These are phyloP conservation scores for Amphimedon queenslandica DNA, from an alignment of 37 sponge, comb jelly and placozoan species.

Conservation along the genomic window DNA sequence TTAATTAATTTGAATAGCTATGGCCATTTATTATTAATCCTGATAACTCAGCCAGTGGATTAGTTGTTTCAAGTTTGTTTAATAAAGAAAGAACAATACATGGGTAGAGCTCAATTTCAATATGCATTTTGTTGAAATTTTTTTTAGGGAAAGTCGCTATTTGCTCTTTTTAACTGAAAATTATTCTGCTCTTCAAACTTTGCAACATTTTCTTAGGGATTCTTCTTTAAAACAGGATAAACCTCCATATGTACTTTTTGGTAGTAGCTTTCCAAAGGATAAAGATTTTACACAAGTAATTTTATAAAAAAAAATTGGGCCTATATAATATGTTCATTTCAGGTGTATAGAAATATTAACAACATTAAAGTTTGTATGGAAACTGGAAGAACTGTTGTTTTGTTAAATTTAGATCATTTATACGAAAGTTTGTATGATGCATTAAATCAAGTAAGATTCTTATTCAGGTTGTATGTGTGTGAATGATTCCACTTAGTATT, in stretches of 20 bases:
- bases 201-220: constrained; percentile 43
- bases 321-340: background rate
- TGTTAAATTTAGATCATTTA: constrained; percentile 71
- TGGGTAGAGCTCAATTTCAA: constrained; percentile 47
- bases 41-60: constrained; percentile 61
- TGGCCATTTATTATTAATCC: constrained; percentile 43
- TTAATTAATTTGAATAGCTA: too few species aligned
- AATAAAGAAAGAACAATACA: constrained; percentile 58
- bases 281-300: constrained; percentile 76
- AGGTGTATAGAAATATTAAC: constrained; percentile 71
- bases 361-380: constrained; percentile 82
- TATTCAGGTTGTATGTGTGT: background rate
- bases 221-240: background rate
- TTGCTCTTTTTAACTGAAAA: constrained; percentile 76
- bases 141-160: constrained; percentile 75
- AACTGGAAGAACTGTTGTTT: constrained; percentile 61
- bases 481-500: constrained; percentile 26
- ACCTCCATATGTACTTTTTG: constrained; percentile 62
- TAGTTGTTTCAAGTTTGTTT: constrained; percentile 72
- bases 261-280: constrained; percentile 82
- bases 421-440: constrained; percentile 89
- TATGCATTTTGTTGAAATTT: background rate
- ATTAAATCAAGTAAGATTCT: constrained; percentile 60
- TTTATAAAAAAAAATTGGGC: background rate
- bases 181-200: constrained; percentile 73